Evolutionary conservation across 2,888 invertebrate species (phyloP), one percentile per base, ranked within the genome.

Genomic region (Drosophila helvetica): DNA sequence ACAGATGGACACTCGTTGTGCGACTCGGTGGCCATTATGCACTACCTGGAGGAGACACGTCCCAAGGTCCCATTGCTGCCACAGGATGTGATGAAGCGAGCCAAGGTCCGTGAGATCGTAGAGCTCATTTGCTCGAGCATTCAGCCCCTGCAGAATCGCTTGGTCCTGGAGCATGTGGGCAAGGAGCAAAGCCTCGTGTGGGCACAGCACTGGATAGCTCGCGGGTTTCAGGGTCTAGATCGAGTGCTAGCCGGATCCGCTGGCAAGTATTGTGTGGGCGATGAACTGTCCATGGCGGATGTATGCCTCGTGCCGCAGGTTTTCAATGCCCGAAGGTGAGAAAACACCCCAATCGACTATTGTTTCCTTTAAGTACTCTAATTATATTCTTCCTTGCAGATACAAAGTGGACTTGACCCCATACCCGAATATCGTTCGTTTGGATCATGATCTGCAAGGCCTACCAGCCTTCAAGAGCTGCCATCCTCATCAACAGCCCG

Each of bases 251-350:
- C 95, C 0, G 93, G 95, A 1, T 96, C 96, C 51, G 96, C 98
- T 53, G 98, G 97, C 3, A 96, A 96, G 90, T 99, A 96, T 90
- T 97, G 97, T 90, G 96, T 98, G 3, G 99, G 99, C 0, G 97
- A 99, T 92, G 96, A 96, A 76, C 95, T 99, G 58, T 96, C 98
- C 0, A 93, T 99, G 89, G 99, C 99, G 5, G 99, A 99, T 92
- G 96, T 98, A 88, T 98, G 97, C 90, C 93, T 99, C 59, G 96
- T 99, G 46, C 99, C 99, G 45, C 99, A 99, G 93, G 96, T 98
- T 55, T 97, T 96, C 91, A 98, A 98, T 93, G 98, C 71, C 42
- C 54, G 42, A 33, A 95, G 97, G 96, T 96, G 90, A 25, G 18
- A 1, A 1, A 17, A 3, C 27, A 27, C 27, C 27, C 27, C 1